Conservation (phyloP, 2,113 vertebrate genomes). For the Podiceps cristatus region DNA sequence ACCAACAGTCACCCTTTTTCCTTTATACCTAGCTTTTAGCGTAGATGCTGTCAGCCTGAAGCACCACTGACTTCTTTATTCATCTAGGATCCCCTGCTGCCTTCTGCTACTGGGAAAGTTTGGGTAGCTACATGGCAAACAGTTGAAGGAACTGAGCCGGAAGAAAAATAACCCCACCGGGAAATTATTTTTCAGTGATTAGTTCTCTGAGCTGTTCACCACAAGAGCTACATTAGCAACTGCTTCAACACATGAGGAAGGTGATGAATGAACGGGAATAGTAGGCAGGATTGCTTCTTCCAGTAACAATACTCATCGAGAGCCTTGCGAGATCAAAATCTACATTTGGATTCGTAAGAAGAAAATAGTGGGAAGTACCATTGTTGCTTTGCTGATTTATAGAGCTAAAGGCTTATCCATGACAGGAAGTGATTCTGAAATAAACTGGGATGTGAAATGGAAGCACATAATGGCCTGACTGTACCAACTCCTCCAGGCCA, state of each 20-base stretch:
- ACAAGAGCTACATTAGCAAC: neutral
- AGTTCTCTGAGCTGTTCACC: neutral
- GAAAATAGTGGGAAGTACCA: neutral
- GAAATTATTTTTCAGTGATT: neutral
- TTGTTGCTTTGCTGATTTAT: neutral
- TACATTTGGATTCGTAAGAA: neutral
- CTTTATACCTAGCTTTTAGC: neutral
- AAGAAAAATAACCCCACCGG: neutral
- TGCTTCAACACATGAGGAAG: neutral
- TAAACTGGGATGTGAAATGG: neutral
- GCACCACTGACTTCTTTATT: neutral
- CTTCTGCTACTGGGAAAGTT: neutral
- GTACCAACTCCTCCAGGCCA: neutral
- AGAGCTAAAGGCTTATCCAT: neutral
- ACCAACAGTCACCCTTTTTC: neutral
- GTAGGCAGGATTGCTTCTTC: neutral
- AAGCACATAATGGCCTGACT: neutral
- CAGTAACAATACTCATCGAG: neutral
- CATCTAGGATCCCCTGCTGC: neutral
- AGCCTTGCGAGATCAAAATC: neutral
- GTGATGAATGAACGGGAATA: neutral
- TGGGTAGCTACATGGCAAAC: neutral
- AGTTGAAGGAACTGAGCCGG: neutral
- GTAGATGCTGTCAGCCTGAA: neutral
- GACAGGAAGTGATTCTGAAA: neutral